Evolutionary conservation across 1,140 invertebrate species (phyloP).

Genomic region (Hypothenemus hampei): DNA sequence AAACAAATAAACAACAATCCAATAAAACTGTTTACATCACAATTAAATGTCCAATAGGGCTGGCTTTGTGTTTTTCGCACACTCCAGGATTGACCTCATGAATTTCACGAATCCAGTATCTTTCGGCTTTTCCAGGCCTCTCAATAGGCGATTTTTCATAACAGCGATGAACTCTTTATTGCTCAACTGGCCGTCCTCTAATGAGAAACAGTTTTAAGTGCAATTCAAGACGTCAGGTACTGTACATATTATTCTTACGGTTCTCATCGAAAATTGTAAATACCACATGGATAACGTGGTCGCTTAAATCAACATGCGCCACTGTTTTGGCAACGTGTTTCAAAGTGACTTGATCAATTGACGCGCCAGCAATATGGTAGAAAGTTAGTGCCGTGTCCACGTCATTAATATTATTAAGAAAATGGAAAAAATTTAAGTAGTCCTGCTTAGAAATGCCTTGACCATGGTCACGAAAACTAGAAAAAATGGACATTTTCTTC

Average conservation of each 20-base stretch:
- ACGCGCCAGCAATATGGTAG: slow-evolving; percentile 97
- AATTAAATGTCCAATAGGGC: no score
- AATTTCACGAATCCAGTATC: slow-evolving; percentile 97
- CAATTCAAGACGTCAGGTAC: not conserved
- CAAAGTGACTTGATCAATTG: slow-evolving; percentile 91
- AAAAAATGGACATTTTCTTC: no score
- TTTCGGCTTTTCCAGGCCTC: slow-evolving; percentile 96
- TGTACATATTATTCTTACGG: slow-evolving; percentile 60
- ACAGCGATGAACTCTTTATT: slow-evolving; percentile 98
- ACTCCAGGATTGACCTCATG: slow-evolving; percentile 84
- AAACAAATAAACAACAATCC: no score
- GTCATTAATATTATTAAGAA: slow-evolving; percentile 94
- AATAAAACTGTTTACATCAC: no score
- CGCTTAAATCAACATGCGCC: slow-evolving; percentile 86
- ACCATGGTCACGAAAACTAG: not conserved
- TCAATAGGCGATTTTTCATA: slow-evolving; percentile 94
- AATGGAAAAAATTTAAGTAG: slow-evolving; percentile 88
- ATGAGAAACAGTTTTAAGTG: not conserved
- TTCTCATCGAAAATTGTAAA: slow-evolving; percentile 99
- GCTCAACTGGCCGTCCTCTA: slow-evolving; percentile 96
- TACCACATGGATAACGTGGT: slow-evolving; percentile 95
- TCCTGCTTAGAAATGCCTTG: slow-evolving; percentile 75
- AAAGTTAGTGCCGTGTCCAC: slow-evolving; percentile 97
- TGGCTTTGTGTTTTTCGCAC: slow-evolving; percentile 86
- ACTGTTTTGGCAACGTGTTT: slow-evolving; percentile 96